Evolutionary conservation across 1,140 invertebrate genomes (phyloP).

Genomic region (Drosophila pallidifrons): DNA sequence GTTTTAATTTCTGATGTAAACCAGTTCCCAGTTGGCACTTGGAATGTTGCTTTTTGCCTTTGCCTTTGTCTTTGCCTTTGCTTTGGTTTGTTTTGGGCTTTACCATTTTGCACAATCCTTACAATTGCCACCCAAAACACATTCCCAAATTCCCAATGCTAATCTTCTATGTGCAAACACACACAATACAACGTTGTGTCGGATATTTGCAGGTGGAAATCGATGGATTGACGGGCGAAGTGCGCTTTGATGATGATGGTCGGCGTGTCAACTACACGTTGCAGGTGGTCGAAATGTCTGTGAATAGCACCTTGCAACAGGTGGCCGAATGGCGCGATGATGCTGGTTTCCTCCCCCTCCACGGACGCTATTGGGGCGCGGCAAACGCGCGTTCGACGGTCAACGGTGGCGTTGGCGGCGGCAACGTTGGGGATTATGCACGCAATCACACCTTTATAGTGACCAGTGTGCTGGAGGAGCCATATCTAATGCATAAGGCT

Average conservation of each 20-base stretch:
- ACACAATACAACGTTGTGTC: slow-evolving; percentile 3
- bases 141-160: slow-evolving; percentile 33
- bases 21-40: slow-evolving; percentile 6
- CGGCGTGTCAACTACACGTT: slow-evolving; percentile 95
- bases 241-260: slow-evolving; percentile 94
- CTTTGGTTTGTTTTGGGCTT: slow-evolving; percentile 3
- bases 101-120: neutral
- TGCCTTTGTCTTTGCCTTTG: neutral
- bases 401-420: slow-evolving; percentile 87
- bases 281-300: slow-evolving; percentile 96
- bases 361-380: slow-evolving; percentile 88
- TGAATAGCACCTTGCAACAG: slow-evolving; percentile 93
- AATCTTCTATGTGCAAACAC: slow-evolving; percentile 40
- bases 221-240: slow-evolving; percentile 95
- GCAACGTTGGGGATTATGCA: slow-evolving; percentile 87
- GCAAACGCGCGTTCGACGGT: slow-evolving; percentile 86
- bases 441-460: slow-evolving; percentile 96
- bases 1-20: slow-evolving; percentile 8
- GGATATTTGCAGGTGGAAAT: slow-evolving; percentile 91
- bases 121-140: neutral
- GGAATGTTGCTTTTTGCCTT: neutral
- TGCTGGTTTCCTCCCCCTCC: slow-evolving; percentile 90
- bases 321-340: slow-evolving; percentile 96
- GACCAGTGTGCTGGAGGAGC: slow-evolving; percentile 94
- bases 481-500: slow-evolving; percentile 92